phyloP scores from a whole-genome alignment of 2,113 vertebrate species.

The Ploceus nigricollis region DNA sequence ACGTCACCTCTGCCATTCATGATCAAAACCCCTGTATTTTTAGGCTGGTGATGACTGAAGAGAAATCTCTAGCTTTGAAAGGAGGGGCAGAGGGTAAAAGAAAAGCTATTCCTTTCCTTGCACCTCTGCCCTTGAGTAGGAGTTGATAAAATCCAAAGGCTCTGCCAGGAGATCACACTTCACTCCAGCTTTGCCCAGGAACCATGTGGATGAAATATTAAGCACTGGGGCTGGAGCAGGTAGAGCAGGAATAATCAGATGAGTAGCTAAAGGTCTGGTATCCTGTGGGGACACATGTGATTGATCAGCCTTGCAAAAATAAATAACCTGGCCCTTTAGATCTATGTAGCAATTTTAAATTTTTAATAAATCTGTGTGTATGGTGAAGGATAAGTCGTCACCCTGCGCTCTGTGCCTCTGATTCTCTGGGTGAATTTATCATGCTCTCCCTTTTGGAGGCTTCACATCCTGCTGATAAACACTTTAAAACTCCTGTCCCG shows the following conservation, averaged over 20 bases:
- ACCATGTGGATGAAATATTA: conserved; percentile 52
- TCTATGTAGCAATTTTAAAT: conserved; percentile 69
- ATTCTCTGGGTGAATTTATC: conserved; percentile 54
- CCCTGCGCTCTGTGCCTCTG: not conserved
- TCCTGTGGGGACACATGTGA: conserved; percentile 71
- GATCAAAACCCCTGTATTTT: not conserved
- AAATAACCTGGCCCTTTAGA: conserved; percentile 65
- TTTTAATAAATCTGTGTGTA: conserved; percentile 62
- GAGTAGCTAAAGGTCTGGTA: conserved; percentile 69
- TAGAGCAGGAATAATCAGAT: conserved; percentile 62
- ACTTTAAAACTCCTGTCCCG: conserved; percentile 33
- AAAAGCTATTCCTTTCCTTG: conserved; percentile 23
- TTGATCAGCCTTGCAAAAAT: conserved; percentile 70
- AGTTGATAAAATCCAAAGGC: conserved; percentile 7
- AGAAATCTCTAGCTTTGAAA: conserved; percentile 34
- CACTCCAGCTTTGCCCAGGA: conserved; percentile 9
- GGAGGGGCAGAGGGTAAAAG: not conserved
- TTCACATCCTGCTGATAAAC: not conserved
- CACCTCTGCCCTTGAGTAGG: not conserved
- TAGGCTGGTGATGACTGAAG: not conserved
- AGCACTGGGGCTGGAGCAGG: not conserved
- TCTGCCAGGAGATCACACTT: conserved; percentile 5
- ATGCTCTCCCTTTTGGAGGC: not conserved
- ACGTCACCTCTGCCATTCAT: not conserved
- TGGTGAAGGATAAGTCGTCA: conserved; percentile 31